Evolutionary conservation across 2,797 vertebrate genomes (phyloP).

Genomic region (Pseudomugil gertrudae): DNA sequence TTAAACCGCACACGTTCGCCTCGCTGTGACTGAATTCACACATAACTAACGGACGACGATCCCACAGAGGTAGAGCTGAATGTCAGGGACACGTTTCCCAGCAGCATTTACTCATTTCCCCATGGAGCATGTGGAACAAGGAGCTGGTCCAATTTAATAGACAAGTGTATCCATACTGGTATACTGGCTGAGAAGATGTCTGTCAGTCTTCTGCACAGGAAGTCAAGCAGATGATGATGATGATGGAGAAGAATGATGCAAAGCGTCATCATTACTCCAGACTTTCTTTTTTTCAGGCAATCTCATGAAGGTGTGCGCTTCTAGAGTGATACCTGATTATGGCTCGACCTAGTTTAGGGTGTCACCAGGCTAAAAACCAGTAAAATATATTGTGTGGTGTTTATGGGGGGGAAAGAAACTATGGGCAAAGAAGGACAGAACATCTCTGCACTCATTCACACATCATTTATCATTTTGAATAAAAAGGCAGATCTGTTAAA

Average conservation of each 20-base stretch:
- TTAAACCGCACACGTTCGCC: too few relatives aligned
- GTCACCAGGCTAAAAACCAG: too few relatives aligned
- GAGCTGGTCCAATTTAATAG: neutral
- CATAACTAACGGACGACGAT: neutral
- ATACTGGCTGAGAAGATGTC: neutral
- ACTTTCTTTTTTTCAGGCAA: too few relatives aligned
- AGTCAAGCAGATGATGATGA: neutral
- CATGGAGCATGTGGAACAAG: neutral
- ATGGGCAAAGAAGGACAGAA: too few relatives aligned
- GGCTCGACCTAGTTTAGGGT: too few relatives aligned
- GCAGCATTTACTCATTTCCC: neutral
- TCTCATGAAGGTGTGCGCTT: too few relatives aligned
- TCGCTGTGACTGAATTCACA: neutral
- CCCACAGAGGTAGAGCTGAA: too few relatives aligned
- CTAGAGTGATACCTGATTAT: too few relatives aligned
- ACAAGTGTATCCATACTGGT: neutral
- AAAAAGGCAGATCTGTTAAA: neutral
- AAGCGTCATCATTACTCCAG: neutral
- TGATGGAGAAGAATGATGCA: neutral
- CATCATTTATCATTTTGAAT: neutral
- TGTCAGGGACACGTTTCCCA: neutral
- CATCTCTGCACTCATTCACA: too few relatives aligned
- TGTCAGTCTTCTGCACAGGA: neutral
- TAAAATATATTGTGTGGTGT: too few relatives aligned
- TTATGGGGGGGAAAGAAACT: too few relatives aligned